A percentile compares a stretch with the other conserved stretches of the same genome.
Evolutionary conservation across 1,140 invertebrate genomes (phyloP).

Genomic region (Cydia pomonella): DNA sequence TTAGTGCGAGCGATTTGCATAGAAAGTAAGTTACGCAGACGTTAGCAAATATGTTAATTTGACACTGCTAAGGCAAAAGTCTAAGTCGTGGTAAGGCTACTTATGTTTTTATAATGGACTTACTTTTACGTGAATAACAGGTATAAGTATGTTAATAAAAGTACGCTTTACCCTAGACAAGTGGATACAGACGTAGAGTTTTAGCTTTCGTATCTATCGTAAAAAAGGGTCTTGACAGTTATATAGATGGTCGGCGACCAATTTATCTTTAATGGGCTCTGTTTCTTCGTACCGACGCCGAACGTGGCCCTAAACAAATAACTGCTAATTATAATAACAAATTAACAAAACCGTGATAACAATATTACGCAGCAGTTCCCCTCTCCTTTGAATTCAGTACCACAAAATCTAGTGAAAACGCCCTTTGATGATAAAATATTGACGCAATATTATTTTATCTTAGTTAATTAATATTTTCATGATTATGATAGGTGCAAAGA

Average conservation of each 20-base stretch:
- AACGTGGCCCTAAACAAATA: not conserved
- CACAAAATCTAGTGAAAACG: not conserved
- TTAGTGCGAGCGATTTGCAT: too few species aligned
- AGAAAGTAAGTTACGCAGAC: too few species aligned
- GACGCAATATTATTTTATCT: not conserved
- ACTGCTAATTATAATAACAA: conserved; percentile 10
- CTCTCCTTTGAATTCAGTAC: not conserved
- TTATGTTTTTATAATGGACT: too few species aligned
- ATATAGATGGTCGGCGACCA: not conserved
- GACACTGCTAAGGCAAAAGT: too few species aligned
- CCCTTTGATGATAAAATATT: not conserved
- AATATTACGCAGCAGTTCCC: not conserved
- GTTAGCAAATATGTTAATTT: too few species aligned
- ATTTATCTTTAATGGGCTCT: not conserved
- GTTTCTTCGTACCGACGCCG: not conserved
- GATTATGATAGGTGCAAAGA: not conserved
- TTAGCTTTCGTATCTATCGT: not conserved
- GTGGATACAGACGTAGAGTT: not conserved
- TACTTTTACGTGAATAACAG: too few species aligned
- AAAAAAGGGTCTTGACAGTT: conserved; percentile 9
- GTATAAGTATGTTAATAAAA: not conserved
- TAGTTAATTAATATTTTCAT: not conserved
- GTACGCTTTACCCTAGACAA: not conserved
- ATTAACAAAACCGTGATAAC: not conserved
- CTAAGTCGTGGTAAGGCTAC: too few species aligned